Conservation (phyloP, 2,888 invertebrate species). For the Prosopocoilus inquinatus region DNA sequence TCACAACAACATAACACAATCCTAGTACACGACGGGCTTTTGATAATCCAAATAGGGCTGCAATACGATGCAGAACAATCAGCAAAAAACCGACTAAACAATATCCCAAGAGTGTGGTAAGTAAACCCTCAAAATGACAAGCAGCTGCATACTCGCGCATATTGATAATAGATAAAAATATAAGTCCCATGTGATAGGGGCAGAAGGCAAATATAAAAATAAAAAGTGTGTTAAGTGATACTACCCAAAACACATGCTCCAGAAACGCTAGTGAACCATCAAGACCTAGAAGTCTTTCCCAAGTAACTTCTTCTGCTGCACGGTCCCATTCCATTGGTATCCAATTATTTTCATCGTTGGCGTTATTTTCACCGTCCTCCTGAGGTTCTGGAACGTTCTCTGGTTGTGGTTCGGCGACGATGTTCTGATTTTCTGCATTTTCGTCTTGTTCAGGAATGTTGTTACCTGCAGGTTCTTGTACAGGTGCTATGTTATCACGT, state of each 20-base stretch:
- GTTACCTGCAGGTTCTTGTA: conserved; percentile 28
- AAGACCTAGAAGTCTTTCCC: conserved; percentile 93
- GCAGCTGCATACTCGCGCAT: conserved; percentile 55
- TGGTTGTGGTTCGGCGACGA: conserved; percentile 19
- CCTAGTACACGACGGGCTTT: conserved; percentile 84
- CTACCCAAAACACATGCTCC: conserved; percentile 99
- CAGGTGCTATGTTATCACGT: conserved; percentile 62
- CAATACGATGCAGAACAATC: conserved; percentile 80
- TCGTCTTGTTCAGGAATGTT: conserved; percentile 38
- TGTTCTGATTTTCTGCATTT: conserved; percentile 32
- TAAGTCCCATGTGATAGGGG: conserved; percentile 92
- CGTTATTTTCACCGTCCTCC: conserved; percentile 53
- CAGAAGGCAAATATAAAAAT: conserved; percentile 96
- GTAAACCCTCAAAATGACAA: conserved; percentile 87
- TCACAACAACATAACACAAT: conserved; percentile 85
- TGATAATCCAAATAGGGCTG: conserved; percentile 75
- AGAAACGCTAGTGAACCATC: conserved; percentile 96
- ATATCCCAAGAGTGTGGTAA: conserved; percentile 93
- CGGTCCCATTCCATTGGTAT: conserved; percentile 99
- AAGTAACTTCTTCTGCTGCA: conserved; percentile 95
- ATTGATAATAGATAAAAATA: conserved; percentile 68
- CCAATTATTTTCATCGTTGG: conserved; percentile 86
- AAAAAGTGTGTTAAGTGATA: conserved; percentile 93
- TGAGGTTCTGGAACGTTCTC: conserved; percentile 30
- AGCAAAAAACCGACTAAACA: conserved; percentile 81